Conservation (phyloP, 2,113 vertebrate genomes). For the Carassius carassius region DNA sequence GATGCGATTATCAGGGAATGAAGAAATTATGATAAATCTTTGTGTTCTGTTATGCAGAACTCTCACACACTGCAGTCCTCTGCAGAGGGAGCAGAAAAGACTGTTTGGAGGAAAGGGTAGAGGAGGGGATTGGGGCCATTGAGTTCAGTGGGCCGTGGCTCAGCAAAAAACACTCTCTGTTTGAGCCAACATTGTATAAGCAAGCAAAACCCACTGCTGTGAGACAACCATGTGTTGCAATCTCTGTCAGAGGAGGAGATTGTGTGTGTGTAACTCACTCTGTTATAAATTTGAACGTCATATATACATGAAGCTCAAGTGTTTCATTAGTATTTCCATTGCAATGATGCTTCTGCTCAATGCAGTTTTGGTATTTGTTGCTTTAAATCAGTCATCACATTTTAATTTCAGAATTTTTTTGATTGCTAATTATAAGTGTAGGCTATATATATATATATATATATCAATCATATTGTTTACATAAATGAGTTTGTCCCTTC, state of each 20-base stretch:
- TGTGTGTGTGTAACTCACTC: background rate
- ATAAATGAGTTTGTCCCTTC: background rate
- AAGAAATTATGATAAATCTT: background rate
- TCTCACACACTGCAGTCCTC: slow-evolving; percentile 36
- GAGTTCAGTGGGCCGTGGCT: slow-evolving; percentile 61
- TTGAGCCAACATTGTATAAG: slow-evolving; percentile 27
- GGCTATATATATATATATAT: too few relatives aligned
- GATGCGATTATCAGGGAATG: background rate
- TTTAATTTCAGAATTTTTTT: background rate
- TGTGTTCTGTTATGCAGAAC: slow-evolving; percentile 44
- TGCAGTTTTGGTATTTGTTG: too few relatives aligned
- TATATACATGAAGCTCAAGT: background rate
- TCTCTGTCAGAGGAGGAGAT: slow-evolving; percentile 7
- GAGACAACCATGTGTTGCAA: slow-evolving; percentile 52
- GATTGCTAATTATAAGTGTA: background rate
- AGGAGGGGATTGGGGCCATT: slow-evolving; percentile 54
- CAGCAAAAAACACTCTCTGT: slow-evolving; percentile 30
- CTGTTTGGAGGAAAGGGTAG: slow-evolving; percentile 23
- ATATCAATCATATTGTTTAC: too few relatives aligned
- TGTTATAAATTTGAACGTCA: background rate
- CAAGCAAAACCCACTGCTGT: slow-evolving; percentile 43
- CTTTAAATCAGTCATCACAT: background rate
- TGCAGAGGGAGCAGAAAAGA: slow-evolving; percentile 30
- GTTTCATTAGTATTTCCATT: background rate
- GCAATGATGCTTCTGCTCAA: background rate